Evolutionary conservation across 1,140 invertebrate species (phyloP).

Genomic region (Nixonia krombeini): DNA sequence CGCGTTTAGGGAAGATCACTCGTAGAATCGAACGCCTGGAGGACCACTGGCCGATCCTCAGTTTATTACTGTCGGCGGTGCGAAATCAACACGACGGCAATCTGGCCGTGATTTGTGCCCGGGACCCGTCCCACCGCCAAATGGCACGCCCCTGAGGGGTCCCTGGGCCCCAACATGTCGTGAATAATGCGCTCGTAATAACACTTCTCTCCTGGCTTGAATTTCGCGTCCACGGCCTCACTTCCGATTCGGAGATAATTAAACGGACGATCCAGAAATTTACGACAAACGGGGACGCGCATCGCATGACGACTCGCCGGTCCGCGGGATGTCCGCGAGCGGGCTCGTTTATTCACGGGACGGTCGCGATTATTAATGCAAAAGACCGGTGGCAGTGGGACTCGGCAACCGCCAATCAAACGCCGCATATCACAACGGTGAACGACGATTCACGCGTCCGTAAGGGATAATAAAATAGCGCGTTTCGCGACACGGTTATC

Average conservation of each 20-base stretch:
- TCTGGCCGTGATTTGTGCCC: conserved; percentile 43
- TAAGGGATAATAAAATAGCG: conserved; percentile 23
- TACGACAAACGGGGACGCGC: neutral
- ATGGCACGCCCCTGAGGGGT: conserved; percentile 28
- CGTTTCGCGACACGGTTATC: conserved; percentile 43
- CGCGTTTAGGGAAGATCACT: conserved; percentile 21
- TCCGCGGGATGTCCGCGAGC: neutral
- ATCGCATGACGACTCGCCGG: no score
- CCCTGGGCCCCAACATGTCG: conserved; percentile 15
- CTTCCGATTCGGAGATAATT: no score
- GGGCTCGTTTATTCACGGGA: neutral
- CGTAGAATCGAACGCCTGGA: conserved; percentile 37
- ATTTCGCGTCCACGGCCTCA: no score
- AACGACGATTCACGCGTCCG: conserved; percentile 19
- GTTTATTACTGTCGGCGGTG: conserved; percentile 3
- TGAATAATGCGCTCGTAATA: conserved; percentile 61
- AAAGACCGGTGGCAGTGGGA: conserved; percentile 20
- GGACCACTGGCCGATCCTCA: neutral
- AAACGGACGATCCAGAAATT: no score
- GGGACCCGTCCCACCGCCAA: conserved; percentile 2
- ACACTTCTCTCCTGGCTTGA: conserved; percentile 37
- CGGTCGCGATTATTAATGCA: conserved; percentile 17
- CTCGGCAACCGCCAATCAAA: conserved; percentile 41
- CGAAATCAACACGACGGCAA: neutral
- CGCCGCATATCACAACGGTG: conserved; percentile 25